phyloP scores from a whole-genome alignment of 2,888 invertebrate genomes.

The Eucriotettix oculatus region DNA sequence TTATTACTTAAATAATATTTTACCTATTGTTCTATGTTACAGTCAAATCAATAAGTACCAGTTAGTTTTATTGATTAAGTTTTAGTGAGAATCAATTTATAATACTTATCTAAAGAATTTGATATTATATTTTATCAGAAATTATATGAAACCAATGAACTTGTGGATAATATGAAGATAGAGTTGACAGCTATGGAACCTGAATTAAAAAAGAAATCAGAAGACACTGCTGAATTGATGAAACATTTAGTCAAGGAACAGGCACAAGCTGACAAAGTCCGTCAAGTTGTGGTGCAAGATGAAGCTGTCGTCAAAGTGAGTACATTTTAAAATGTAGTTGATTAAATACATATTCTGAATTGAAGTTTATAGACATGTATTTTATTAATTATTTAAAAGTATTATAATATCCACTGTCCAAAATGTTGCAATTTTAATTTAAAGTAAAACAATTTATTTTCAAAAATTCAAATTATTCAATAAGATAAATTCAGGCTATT shows the following conservation, averaged over 20 bases:
- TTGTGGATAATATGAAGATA: conserved; percentile 72
- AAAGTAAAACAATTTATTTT: no score
- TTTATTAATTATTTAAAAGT: no score
- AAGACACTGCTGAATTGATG: conserved; percentile 58
- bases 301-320: conserved; percentile 64
- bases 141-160: conserved; percentile 61
- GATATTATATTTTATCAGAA: conserved; percentile 32
- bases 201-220: conserved; percentile 56
- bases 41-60: not conserved
- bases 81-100: no score
- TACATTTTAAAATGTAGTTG: not conserved
- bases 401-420: no score
- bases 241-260: conserved; percentile 62
- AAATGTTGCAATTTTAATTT: no score
- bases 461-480: no score
- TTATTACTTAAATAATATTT: not conserved
- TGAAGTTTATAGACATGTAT: not conserved
- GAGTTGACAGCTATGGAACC: conserved; percentile 70
- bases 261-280: conserved; percentile 63
- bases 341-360: not conserved
- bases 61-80: not conserved
- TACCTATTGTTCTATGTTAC: not conserved
- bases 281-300: conserved; percentile 61
- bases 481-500: no score
- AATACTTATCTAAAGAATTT: not conserved